phyloP scores from a whole-genome alignment of 2,797 vertebrate species.

The Gastrophryne carolinensis region DNA sequence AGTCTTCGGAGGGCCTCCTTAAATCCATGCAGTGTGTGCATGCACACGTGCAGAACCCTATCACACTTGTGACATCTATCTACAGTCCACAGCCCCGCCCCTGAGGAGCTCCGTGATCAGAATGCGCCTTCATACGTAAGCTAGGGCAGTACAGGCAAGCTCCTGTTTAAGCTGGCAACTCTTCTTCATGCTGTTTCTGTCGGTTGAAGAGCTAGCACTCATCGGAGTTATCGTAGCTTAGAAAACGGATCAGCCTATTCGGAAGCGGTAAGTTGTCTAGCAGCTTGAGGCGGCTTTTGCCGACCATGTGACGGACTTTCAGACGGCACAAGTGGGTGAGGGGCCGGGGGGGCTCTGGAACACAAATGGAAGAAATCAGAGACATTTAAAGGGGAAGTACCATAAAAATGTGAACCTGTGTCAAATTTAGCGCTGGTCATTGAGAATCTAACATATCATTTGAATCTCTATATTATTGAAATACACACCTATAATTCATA shows the following conservation, averaged over 20 bases:
- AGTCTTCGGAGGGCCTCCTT: too few relatives aligned
- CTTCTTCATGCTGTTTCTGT: too few relatives aligned
- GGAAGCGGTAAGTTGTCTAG: conserved; percentile 83
- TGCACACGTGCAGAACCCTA: too few relatives aligned
- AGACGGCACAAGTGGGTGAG: conserved; percentile 87
- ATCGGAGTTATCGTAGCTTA: conserved; percentile 65
- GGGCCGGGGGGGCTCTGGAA: conserved; percentile 79
- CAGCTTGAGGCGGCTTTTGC: conserved; percentile 74
- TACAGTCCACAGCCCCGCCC: too few relatives aligned
- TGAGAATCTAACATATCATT: not conserved
- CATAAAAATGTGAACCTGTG: not conserved
- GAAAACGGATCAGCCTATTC: conserved; percentile 78
- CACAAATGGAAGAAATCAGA: conserved; percentile 13
- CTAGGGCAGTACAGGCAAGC: too few relatives aligned
- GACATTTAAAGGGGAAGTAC: not conserved
- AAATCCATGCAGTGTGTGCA: too few relatives aligned
- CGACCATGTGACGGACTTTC: conserved; percentile 78
- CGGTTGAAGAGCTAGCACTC: not conserved
- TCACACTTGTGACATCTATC: too few relatives aligned
- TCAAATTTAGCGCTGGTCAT: not conserved
- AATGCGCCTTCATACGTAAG: too few relatives aligned
- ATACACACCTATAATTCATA: too few relatives aligned
- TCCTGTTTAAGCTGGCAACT: too few relatives aligned
- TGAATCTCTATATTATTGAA: too few relatives aligned
- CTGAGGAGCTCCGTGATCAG: too few relatives aligned